Base-by-base conservation (phyloP, 2,797 vertebrate genomes). In the Zalophus californianus region DNA sequence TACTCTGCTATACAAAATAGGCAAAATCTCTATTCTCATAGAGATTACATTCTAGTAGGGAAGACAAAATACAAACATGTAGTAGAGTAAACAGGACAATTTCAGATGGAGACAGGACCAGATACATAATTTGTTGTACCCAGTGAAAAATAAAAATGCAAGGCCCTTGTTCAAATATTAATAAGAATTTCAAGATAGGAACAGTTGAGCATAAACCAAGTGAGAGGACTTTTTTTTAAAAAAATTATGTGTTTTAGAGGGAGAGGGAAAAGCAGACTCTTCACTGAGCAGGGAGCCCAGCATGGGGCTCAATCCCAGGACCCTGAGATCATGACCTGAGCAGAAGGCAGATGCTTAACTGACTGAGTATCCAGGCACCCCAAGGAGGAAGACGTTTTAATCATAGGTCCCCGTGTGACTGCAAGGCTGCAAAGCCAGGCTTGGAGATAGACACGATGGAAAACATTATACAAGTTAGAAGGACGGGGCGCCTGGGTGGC, bases 111-210 rank as follows among this genome's bases (percentile, higher is more conserved):
- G 44, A 44, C 52, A 87, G 7, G 12, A 86, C 0, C 18, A 86
- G 16, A 25, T 73, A 7, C 7, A 75, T 41, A 66, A 92, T 72
- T 84, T 77, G 50, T 60, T 11, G 1, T 38, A 35, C 6, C 18
- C 9, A 94, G 21, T 68, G 11, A 38, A 68, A 86, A 91, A n/a
- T 32, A 7, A 91, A 95, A 83, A 66, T 78, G 1, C 10, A 44
- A 4, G 3, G 0, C 0, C 13, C 15, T 68, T 84, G 8, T 15
- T 85, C 12, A 87, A 94, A 95, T 90, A 58, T 77, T 35, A 72
- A 20, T 38, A 62, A 80, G 14, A 78, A 73, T 95, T 90, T 97
- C 32, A 85, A 73, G 29, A 62, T 1, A 89, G 48, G 7, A 64
- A 38, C 15, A 72, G 5, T 20, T 88, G 14, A 93, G 6, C 21